A percentile compares a stretch with the other conserved stretches of the same genome.
Evolutionary conservation across 2,797 vertebrate species (phyloP).

Genomic region (Steatocranus sp.): DNA sequence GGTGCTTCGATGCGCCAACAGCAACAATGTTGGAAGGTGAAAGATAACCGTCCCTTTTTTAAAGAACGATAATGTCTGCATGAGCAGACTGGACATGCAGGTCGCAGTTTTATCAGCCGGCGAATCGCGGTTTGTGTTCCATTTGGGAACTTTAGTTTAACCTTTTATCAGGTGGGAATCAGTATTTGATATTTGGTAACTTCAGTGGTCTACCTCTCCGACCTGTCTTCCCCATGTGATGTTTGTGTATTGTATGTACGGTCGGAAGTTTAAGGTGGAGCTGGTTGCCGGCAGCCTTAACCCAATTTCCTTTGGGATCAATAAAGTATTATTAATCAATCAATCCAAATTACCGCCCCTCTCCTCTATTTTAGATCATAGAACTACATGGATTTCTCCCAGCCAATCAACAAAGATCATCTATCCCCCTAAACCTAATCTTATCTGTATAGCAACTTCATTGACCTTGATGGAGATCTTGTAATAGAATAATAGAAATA

Average conservation of each 20-base stretch:
- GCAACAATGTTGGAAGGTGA: neutral
- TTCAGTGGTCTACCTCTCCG: neutral
- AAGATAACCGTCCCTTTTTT: neutral
- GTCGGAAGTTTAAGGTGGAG: neutral
- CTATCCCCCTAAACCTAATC: neutral
- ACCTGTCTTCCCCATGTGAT: neutral
- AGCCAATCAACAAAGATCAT: neutral
- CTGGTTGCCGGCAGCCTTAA: neutral
- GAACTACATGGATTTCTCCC: neutral
- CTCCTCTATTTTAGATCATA: neutral
- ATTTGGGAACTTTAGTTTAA: neutral
- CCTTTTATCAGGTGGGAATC: neutral
- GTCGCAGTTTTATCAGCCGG: neutral
- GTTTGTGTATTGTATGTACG: neutral
- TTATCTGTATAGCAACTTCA: neutral
- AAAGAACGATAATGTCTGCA: fast-evolving
- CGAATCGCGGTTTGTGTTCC: neutral
- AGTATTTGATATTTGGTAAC: neutral
- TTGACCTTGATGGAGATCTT: neutral
- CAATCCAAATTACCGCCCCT: neutral
- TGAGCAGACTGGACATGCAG: neutral
- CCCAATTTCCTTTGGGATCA: neutral
- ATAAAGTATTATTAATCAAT: neutral
- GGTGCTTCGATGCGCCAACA: neutral
- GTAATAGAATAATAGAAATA: neutral